These are phyloP conservation scores for Pyrrhosoma nymphula DNA, from an alignment of 2,888 invertebrate genomes.

Conservation along the genomic window DNA sequence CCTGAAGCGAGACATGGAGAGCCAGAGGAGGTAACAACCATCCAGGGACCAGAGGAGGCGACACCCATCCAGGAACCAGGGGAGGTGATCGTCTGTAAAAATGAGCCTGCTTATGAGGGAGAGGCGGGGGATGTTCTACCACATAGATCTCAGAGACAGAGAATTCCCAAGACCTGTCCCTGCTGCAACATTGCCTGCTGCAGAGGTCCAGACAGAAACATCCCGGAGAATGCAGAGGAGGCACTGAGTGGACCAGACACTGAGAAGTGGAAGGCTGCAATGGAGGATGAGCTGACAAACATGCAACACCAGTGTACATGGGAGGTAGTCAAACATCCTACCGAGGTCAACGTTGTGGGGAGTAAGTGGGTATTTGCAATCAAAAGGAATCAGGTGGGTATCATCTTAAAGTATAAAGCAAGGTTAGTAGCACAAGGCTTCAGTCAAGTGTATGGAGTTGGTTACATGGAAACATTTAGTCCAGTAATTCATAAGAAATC, in stretches of 20 bases:
- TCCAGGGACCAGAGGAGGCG: too few species aligned
- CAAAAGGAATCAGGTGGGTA: neutral
- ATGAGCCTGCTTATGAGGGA: neutral
- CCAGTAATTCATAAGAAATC: neutral
- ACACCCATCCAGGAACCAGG: too few species aligned
- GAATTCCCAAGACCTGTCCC: neutral
- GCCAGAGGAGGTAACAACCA: too few species aligned
- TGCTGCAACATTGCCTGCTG: neutral
- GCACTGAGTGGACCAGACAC: neutral
- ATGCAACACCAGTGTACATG: neutral
- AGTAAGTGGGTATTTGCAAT: neutral
- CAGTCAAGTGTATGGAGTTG: neutral
- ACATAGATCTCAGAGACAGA: neutral
- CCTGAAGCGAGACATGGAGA: too few species aligned
- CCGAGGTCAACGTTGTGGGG: neutral
- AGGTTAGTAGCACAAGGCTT: neutral
- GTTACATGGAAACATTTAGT: neutral
- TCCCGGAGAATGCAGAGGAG: neutral
- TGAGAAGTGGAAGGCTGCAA: neutral
- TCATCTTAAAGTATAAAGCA: neutral
- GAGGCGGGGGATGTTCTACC: neutral
- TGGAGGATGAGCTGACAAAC: neutral
- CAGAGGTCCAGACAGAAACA: neutral
- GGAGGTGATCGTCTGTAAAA: neutral
- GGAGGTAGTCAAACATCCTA: neutral